These are phyloP conservation scores for Eilema depressum DNA, from an alignment of 2,888 invertebrate genomes.

Conservation along the genomic window DNA sequence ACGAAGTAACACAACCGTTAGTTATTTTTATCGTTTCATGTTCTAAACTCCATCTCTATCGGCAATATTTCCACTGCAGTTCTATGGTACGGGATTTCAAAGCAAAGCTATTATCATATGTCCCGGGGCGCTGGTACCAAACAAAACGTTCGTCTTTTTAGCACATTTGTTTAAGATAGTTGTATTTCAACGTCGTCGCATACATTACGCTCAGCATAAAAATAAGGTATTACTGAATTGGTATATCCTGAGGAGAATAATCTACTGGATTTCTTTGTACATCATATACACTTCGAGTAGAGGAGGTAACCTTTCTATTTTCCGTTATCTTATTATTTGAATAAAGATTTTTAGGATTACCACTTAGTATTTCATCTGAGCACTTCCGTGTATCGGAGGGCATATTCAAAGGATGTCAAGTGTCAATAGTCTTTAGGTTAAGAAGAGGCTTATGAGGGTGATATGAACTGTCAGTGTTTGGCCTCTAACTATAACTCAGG, in stretches of 20 bases:
- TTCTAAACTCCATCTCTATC: not conserved
- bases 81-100: slow-evolving; percentile 62
- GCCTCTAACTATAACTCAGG: too few relatives aligned
- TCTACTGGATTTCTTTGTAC: not conserved
- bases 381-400: too few relatives aligned
- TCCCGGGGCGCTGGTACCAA: slow-evolving; percentile 73
- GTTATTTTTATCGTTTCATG: not conserved
- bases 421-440: too few relatives aligned
- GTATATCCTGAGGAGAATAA: slow-evolving; percentile 11
- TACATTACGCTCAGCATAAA: slow-evolving; percentile 66
- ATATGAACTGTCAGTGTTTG: too few relatives aligned
- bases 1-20: not conserved
- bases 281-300: not conserved
- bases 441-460: too few relatives aligned
- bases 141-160: slow-evolving; percentile 86
- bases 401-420: too few relatives aligned
- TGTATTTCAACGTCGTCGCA: slow-evolving; percentile 78
- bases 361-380: too few relatives aligned
- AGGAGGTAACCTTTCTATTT: not conserved
- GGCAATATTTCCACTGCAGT: not conserved
- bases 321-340: not conserved
- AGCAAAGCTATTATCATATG: slow-evolving; percentile 83
- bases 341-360: too few relatives aligned
- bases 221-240: slow-evolving; percentile 42
- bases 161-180: slow-evolving; percentile 84